Conservation (phyloP, 2,797 vertebrate species). For the Gymnodraco acuticeps region DNA sequence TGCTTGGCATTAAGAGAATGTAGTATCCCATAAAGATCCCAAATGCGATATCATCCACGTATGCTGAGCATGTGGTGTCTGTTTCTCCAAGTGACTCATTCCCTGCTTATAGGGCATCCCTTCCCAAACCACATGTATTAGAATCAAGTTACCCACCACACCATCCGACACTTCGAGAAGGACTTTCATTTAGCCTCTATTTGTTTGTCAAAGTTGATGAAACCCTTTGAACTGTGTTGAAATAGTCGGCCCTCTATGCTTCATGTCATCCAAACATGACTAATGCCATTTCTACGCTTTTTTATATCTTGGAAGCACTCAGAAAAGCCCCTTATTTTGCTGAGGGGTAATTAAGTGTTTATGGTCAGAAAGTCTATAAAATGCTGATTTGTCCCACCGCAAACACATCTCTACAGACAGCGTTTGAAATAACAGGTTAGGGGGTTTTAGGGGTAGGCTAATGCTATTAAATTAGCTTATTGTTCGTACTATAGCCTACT, state of each 20-base stretch:
- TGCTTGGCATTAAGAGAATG: too few relatives aligned
- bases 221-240: not conserved
- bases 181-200: conserved; percentile 1
- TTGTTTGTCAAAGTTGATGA: conserved; percentile 14
- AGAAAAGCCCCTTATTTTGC: too few relatives aligned
- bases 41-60: conserved; percentile 24
- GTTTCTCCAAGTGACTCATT: conserved; percentile 52
- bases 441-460: too few relatives aligned
- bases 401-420: too few relatives aligned
- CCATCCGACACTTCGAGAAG: conserved; percentile 18
- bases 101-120: conserved; percentile 51
- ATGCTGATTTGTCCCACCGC: not conserved
- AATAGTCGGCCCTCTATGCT: not conserved
- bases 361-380: not conserved
- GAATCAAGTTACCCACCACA: conserved; percentile 46
- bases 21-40: not conserved
- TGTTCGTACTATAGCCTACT: too few relatives aligned
- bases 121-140: conserved; percentile 30
- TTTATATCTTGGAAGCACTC: not conserved
- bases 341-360: not conserved
- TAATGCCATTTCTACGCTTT: too few relatives aligned
- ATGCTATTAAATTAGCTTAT: too few relatives aligned
- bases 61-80: conserved; percentile 51
- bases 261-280: not conserved
- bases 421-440: too few relatives aligned